Evolutionary conservation across 2,888 invertebrate genomes (phyloP).

Genomic region (Baccha elongata): DNA sequence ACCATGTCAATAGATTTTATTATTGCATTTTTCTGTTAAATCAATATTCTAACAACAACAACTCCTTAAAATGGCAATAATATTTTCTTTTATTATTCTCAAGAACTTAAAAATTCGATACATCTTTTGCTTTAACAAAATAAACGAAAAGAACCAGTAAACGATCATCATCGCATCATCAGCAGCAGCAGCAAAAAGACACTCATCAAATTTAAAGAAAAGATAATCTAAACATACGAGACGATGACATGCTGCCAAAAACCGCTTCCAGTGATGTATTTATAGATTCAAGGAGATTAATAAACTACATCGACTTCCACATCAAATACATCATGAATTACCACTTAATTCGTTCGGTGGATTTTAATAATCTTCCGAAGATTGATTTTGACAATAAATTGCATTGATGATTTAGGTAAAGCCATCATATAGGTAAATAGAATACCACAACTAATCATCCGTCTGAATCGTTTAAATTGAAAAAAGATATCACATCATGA

Average conservation of each 20-base stretch:
- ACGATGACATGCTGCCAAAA: conserved; percentile 22
- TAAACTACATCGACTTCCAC: no score
- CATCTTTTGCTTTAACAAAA: conserved; percentile 21
- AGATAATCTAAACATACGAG: conserved; percentile 40
- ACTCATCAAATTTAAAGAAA: conserved; percentile 13
- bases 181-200: not conserved
- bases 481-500: conserved; percentile 33
- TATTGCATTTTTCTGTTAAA: no score
- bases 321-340: conserved; percentile 37
- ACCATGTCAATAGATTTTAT: no score
- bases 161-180: conserved; percentile 12
- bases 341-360: conserved; percentile 42
- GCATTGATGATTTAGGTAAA: conserved; percentile 48
- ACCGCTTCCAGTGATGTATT: conserved; percentile 28
- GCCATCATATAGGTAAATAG: not conserved
- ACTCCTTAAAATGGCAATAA: no score
- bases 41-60: no score
- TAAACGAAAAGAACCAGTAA: conserved; percentile 24
- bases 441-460: not conserved
- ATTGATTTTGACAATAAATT: conserved; percentile 54
- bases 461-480: not conserved
- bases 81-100: no score
- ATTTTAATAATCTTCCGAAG: conserved; percentile 37
- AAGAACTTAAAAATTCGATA: not conserved
- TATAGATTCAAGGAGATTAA: conserved; percentile 38